Conservation (phyloP, 2,797 vertebrate species). For the Schizopygopsis pylzovi region DNA sequence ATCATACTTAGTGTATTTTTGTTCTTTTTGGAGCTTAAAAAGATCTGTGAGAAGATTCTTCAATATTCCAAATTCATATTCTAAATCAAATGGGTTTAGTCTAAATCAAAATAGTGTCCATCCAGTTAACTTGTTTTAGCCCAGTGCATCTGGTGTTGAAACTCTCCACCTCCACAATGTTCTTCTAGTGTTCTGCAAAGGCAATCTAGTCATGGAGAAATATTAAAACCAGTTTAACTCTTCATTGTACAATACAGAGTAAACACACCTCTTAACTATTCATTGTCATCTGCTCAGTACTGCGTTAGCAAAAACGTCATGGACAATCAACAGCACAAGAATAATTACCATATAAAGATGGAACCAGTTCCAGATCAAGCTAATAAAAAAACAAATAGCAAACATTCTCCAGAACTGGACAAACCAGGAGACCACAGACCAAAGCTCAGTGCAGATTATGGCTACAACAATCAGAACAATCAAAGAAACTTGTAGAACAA, state of each 20-base stretch:
- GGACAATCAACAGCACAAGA: not conserved
- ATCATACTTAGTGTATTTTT: too few relatives aligned
- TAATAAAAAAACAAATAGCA: slow-evolving; percentile 84
- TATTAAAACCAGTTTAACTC: too few relatives aligned
- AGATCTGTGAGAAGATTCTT: too few relatives aligned
- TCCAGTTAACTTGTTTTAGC: slow-evolving; percentile 83
- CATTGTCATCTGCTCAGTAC: not conserved
- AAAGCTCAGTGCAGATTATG: slow-evolving; percentile 84
- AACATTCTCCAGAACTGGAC: slow-evolving; percentile 84
- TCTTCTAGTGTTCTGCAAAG: slow-evolving; percentile 89
- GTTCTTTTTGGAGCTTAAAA: not conserved
- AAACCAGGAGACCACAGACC: slow-evolving; percentile 84
- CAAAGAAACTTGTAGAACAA: slow-evolving; percentile 63
- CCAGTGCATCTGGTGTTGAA: slow-evolving; percentile 77
- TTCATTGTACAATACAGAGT: not conserved
- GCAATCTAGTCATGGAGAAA: slow-evolving; percentile 74
- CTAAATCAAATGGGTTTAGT: too few relatives aligned
- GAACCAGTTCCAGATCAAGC: slow-evolving; percentile 94
- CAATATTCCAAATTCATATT: too few relatives aligned
- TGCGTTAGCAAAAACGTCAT: not conserved
- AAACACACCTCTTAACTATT: slow-evolving; percentile 66
- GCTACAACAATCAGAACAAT: slow-evolving; percentile 67
- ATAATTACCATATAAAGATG: slow-evolving; percentile 90
- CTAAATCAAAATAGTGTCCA: slow-evolving; percentile 56
- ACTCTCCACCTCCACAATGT: slow-evolving; percentile 82